These are phyloP conservation scores for Sinosuthora webbiana DNA, from an alignment of 2,113 vertebrate species.

Conservation along the genomic window DNA sequence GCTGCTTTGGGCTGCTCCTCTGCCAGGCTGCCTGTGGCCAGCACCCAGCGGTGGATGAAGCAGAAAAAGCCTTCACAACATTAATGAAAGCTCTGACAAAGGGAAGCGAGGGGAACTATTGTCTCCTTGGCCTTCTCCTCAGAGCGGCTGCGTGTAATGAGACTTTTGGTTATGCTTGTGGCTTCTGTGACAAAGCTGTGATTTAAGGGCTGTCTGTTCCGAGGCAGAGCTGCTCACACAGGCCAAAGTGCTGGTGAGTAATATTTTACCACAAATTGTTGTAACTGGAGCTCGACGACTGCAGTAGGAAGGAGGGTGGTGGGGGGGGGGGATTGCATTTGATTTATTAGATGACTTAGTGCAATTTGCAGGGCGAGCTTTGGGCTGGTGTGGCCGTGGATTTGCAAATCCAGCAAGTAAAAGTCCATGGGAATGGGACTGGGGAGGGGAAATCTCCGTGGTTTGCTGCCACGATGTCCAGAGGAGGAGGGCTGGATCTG, in stretches of 20 bases:
- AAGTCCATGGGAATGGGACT: background rate
- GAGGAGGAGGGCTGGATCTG: background rate
- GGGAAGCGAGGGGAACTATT: slow-evolving; percentile 8
- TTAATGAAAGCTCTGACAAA: slow-evolving; percentile 62
- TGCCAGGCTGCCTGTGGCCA: background rate
- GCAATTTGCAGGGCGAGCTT: background rate
- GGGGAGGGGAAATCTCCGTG: background rate
- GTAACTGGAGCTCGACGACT: slow-evolving; percentile 54
- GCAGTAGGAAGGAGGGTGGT: background rate
- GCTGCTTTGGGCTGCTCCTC: background rate
- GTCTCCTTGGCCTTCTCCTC: slow-evolving; percentile 35
- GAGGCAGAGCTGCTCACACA: slow-evolving; percentile 8
- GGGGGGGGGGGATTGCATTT: background rate
- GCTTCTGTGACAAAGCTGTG: slow-evolving; percentile 64
- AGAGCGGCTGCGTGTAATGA: slow-evolving; percentile 35
- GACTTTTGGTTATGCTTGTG: slow-evolving; percentile 56
- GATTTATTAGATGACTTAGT: slow-evolving; percentile 29
- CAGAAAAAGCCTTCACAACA: background rate
- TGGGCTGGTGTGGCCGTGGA: background rate
- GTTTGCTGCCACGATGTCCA: background rate
- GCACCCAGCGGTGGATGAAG: background rate
- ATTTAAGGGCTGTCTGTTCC: slow-evolving; percentile 57
- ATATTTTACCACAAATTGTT: slow-evolving; percentile 64
- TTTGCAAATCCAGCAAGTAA: background rate
- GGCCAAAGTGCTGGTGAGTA: slow-evolving; percentile 49